These are phyloP conservation scores for Trinectes maculatus DNA, from an alignment of 2,113 vertebrate species.

Conservation along the genomic window DNA sequence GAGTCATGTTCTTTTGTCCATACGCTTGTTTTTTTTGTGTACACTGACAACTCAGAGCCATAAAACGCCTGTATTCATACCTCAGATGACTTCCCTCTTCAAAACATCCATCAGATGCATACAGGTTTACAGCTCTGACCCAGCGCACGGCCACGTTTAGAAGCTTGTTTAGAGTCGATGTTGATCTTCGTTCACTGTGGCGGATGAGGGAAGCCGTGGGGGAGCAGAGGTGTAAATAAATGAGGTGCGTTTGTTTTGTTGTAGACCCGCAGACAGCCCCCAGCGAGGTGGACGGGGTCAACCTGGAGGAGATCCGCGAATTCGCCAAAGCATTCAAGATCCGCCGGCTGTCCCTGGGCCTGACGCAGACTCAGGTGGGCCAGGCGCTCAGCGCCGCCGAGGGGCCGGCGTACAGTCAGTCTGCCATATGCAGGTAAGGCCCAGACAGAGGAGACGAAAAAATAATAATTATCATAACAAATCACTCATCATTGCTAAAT, in stretches of 20 bases:
- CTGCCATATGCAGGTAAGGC: conserved; percentile 99
- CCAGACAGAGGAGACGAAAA: conserved; percentile 12
- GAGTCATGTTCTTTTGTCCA: conserved; percentile 29
- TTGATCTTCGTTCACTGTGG: conserved; percentile 53
- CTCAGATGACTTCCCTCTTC: conserved; percentile 44
- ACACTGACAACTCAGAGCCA: conserved; percentile 32
- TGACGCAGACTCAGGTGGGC: conserved; percentile 99
- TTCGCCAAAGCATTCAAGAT: conserved; percentile 99
- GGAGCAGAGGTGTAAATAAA: conserved; percentile 63
- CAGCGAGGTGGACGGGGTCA: conserved; percentile 98
- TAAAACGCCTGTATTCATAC: conserved; percentile 49
- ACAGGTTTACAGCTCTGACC: conserved; percentile 54
- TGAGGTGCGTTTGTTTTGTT: conserved; percentile 62
- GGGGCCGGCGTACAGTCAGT: conserved; percentile 99
- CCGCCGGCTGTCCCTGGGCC: conserved; percentile 97
- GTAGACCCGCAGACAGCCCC: conserved; percentile 95
- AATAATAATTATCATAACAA: neutral
- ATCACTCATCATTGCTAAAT: neutral
- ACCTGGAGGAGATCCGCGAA: conserved; percentile 99
- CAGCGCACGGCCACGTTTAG: conserved; percentile 28
- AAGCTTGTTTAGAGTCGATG: conserved; percentile 30
- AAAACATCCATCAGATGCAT: conserved; percentile 40
- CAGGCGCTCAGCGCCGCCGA: conserved; percentile 98
- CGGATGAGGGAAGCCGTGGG: conserved; percentile 37
- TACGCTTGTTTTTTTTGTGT: conserved; percentile 37